phyloP scores from a whole-genome alignment of 2,113 vertebrate species.

The Emydura subglobosa region DNA sequence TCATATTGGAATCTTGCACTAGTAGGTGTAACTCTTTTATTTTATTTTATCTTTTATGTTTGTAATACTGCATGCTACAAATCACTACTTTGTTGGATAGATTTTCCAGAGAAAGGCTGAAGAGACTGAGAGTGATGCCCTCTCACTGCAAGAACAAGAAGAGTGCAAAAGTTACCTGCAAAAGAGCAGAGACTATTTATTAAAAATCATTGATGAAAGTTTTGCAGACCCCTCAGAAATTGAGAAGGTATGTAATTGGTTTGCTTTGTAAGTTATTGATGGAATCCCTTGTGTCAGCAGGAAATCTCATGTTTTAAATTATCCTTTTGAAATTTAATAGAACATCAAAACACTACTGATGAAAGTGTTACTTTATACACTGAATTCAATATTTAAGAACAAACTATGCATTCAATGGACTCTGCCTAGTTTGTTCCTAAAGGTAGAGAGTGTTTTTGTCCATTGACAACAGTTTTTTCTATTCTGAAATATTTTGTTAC shows the following conservation, averaged over 20 bases:
- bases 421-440: neutral
- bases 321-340: neutral
- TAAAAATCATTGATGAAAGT: conserved; percentile 86
- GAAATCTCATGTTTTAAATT: neutral
- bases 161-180: conserved; percentile 86
- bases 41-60: neutral
- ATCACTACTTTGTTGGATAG: conserved; percentile 70
- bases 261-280: neutral
- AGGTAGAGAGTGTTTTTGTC: no score
- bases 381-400: neutral
- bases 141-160: conserved; percentile 89
- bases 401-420: neutral
- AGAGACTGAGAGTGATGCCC: conserved; percentile 88
- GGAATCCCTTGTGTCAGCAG: neutral
- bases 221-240: conserved; percentile 82
- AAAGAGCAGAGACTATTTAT: conserved; percentile 87
- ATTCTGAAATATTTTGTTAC: neutral
- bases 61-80: neutral
- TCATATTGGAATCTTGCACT: conserved; percentile 94
- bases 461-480: neutral
- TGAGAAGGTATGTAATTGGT: conserved; percentile 83
- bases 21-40: conserved; percentile 76
- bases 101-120: conserved; percentile 94
- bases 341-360: neutral
- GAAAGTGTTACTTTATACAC: neutral